A percentile compares a stretch with the other conserved stretches of the same genome.
Evolutionary conservation across 2,888 invertebrate genomes (phyloP).

Genomic region (Volucella inanis): DNA sequence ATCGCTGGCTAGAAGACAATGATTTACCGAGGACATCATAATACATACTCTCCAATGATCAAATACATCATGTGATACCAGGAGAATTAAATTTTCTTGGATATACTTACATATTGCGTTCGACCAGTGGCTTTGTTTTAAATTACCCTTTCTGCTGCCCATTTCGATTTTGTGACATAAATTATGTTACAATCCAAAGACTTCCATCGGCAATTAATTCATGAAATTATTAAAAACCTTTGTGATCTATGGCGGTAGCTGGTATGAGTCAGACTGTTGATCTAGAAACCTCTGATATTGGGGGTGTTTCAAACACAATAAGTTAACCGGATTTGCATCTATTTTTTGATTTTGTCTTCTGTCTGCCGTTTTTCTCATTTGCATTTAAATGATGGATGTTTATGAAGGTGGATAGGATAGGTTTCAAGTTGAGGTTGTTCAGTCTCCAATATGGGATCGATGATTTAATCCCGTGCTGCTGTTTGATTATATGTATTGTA

Average conservation of each 20-base stretch:
- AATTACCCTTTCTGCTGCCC: background rate
- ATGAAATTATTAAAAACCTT: conserved; percentile 68
- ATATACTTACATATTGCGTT: conserved; percentile 34
- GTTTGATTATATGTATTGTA: too few species aligned
- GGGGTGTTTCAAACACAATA: conserved; percentile 70
- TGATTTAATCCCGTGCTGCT: conserved; percentile 53
- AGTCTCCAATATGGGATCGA: conserved; percentile 57
- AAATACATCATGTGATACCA: conserved; percentile 62
- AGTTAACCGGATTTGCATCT: conserved; percentile 52
- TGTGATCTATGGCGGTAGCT: conserved; percentile 64
- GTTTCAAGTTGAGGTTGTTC: conserved; percentile 2
- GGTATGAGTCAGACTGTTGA: conserved; percentile 68
- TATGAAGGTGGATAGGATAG: conserved; percentile 44
- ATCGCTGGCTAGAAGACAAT: conserved; percentile 31
- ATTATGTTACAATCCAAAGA: conserved; percentile 58
- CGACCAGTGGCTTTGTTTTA: conserved; percentile 28
- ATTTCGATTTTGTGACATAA: conserved; percentile 57
- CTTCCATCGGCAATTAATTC: conserved; percentile 64
- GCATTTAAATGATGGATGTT: conserved; percentile 54
- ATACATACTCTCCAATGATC: conserved; percentile 64
- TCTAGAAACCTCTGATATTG: conserved; percentile 67
- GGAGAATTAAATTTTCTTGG: conserved; percentile 55
- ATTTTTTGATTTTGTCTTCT: conserved; percentile 7
- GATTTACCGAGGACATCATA: conserved; percentile 65
- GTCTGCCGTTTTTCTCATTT: conserved; percentile 47